Percentiles rank a stretch among this genome's conserved stretches.
Conservation (phyloP, 2,113 vertebrate species). For the Phylloscopus whistleri region DNA sequence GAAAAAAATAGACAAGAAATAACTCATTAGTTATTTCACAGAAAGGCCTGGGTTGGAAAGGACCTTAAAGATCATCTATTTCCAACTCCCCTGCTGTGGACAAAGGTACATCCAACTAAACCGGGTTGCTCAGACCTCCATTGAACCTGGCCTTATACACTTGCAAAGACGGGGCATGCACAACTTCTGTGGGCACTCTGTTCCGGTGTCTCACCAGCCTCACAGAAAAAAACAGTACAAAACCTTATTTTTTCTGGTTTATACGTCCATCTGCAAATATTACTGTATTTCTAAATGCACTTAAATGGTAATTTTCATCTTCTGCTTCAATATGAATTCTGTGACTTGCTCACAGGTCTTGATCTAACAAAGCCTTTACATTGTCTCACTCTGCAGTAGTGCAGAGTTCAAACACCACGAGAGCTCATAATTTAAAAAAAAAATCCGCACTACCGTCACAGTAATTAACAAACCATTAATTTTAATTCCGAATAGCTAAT, state of each 20-base stretch:
- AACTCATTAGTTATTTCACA: background rate
- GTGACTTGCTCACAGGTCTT: background rate
- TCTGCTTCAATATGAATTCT: background rate
- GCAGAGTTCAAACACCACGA: background rate
- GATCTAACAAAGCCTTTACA: background rate
- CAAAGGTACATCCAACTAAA: background rate
- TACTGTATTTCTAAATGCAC: background rate
- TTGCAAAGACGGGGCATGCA: background rate
- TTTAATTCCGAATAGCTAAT: background rate
- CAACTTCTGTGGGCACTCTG: background rate
- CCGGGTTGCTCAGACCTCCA: background rate
- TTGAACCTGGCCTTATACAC: background rate
- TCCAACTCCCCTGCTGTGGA: background rate
- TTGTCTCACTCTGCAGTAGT: background rate
- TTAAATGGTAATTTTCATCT: background rate
- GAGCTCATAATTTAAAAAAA: background rate
- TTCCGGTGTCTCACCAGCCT: background rate
- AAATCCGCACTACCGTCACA: background rate
- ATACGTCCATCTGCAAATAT: background rate
- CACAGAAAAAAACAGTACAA: background rate
- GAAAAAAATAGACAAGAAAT: background rate
- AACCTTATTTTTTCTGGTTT: background rate
- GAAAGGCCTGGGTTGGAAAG: background rate
- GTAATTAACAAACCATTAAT: conserved; percentile 3
- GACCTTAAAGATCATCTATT: background rate